Conservation (phyloP, 2,888 invertebrate genomes). For the Bembecia ichneumoniformis region DNA sequence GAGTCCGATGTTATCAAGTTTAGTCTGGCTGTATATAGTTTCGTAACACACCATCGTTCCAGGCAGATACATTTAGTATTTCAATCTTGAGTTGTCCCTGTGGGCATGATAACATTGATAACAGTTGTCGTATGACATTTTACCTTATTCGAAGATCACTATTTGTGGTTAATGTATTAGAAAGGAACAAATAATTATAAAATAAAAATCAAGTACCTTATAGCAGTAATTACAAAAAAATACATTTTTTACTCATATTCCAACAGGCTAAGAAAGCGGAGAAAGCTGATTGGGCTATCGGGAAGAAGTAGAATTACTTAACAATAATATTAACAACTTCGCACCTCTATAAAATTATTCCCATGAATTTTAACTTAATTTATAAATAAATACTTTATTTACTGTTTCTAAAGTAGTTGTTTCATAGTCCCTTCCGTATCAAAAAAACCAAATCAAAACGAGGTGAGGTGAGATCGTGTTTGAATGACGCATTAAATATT, state of each 20-base stretch:
- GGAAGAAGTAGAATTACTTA: constrained; percentile 69
- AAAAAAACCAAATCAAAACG: constrained; percentile 21
- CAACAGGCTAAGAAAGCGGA: constrained; percentile 84
- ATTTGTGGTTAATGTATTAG: no score
- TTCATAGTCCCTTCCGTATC: constrained; percentile 25
- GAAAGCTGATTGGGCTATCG: constrained; percentile 79
- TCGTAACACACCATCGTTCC: background rate
- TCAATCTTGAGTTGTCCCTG: constrained; percentile 9
- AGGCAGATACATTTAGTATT: background rate
- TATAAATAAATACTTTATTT: constrained; percentile 41
- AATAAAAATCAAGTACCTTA: background rate
- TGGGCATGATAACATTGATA: background rate
- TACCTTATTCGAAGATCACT: no score
- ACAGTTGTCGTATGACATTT: background rate
- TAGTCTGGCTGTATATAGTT: background rate
- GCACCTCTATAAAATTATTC: constrained; percentile 19
- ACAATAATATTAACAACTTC: background rate
- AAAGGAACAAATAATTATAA: background rate
- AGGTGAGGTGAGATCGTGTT: constrained; percentile 52
- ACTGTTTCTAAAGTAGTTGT: constrained; percentile 25
- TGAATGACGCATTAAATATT: constrained; percentile 34
- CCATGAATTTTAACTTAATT: constrained; percentile 41
- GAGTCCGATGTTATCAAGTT: background rate
- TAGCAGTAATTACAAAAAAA: background rate
- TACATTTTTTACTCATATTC: constrained; percentile 32